phyloP scores from a whole-genome alignment of 2,797 vertebrate genomes.

The Diplodus puntazzo region DNA sequence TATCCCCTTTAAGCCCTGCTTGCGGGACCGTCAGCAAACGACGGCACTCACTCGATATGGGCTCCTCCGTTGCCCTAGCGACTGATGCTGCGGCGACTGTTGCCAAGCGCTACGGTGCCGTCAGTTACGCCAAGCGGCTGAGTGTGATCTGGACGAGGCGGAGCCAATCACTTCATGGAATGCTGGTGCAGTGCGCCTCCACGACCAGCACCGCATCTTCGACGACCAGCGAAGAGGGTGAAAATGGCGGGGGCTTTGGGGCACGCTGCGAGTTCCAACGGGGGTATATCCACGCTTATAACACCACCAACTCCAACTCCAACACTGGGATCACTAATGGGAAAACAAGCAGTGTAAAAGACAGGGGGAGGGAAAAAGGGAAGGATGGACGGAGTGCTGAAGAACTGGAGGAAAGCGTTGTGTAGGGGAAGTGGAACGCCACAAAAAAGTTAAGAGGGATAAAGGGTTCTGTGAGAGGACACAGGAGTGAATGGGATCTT shows the following conservation, averaged over 20 bases:
- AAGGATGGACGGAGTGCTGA: slow-evolving; percentile 49
- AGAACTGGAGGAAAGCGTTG: slow-evolving; percentile 80
- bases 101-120: slow-evolving; percentile 86
- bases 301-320: slow-evolving; percentile 86
- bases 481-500: slow-evolving; percentile 39
- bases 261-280: slow-evolving; percentile 66
- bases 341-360: slow-evolving; percentile 78
- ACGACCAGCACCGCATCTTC: slow-evolving; percentile 76
- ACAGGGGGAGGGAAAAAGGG: slow-evolving; percentile 79
- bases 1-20: slow-evolving; percentile 68
- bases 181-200: slow-evolving; percentile 89
- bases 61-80: slow-evolving; percentile 79
- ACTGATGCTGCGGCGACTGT: slow-evolving; percentile 81
- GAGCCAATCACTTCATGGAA: slow-evolving; percentile 93
- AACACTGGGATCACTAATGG: slow-evolving; percentile 70
- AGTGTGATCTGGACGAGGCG: slow-evolving; percentile 92
- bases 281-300: slow-evolving; percentile 84
- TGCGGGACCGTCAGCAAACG: slow-evolving; percentile 73
- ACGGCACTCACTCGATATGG: slow-evolving; percentile 81
- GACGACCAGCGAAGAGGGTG: slow-evolving; percentile 72
- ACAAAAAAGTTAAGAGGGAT: slow-evolving; percentile 14
- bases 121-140: slow-evolving; percentile 89
- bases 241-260: slow-evolving; percentile 46
- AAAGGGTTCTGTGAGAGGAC: slow-evolving; percentile 47
- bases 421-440: slow-evolving; percentile 48